Evolutionary conservation across 1,140 invertebrate genomes (phyloP).

Genomic region (Copidosoma floridanum): DNA sequence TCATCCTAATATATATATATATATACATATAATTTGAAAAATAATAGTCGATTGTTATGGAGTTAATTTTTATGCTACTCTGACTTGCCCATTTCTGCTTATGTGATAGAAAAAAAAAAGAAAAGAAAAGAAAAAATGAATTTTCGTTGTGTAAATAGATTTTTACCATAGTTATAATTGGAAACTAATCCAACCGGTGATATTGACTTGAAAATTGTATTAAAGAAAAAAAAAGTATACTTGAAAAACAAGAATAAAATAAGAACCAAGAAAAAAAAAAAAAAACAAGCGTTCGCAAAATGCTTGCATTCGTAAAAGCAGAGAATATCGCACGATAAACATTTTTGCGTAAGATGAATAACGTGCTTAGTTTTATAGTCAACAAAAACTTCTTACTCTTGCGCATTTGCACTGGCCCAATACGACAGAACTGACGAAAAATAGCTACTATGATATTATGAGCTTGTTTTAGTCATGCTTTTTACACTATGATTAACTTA

Average conservation of each 20-base stretch:
- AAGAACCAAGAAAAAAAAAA: too few species aligned
- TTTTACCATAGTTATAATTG: conserved; percentile 15
- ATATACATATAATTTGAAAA: too few species aligned
- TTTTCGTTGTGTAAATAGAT: conserved; percentile 18
- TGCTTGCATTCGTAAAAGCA: too few species aligned
- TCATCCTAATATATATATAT: too few species aligned
- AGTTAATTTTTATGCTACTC: too few species aligned
- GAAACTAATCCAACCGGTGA: conserved; percentile 16
- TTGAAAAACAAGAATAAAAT: neutral
- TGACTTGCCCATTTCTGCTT: conserved; percentile 12
- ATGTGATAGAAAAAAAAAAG: conserved; percentile 10
- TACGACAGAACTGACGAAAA: conserved; percentile 5
- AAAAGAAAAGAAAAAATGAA: too few species aligned
- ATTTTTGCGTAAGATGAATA: neutral
- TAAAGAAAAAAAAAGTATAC: conserved; percentile 13
- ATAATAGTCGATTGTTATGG: neutral
- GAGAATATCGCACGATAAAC: too few species aligned
- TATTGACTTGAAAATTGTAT: conserved; percentile 9
- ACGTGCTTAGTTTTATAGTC: neutral
- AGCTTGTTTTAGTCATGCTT: neutral
- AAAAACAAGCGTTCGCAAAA: neutral
- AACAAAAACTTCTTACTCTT: neutral
- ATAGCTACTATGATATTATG: neutral
- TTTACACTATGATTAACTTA: neutral
- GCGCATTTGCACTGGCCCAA: conserved; percentile 4